A percentile compares a stretch with the other conserved stretches of the same genome.
These are phyloP conservation scores for Podocnemis expansa DNA, from an alignment of 2,113 vertebrate genomes.

Conservation along the genomic window DNA sequence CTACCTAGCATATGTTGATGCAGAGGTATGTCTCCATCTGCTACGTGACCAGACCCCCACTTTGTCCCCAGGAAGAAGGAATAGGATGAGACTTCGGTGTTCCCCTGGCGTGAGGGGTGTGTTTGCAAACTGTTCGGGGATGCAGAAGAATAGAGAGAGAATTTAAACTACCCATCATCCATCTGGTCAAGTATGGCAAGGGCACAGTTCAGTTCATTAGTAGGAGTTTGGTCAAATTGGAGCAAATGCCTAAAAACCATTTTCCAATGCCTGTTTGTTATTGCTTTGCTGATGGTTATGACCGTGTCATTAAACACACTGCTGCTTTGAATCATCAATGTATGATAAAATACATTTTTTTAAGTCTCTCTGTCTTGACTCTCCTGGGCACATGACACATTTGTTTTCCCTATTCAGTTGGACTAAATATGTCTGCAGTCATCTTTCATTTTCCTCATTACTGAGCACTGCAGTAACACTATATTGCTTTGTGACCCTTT, in stretches of 20 bases:
- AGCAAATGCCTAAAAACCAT: neutral
- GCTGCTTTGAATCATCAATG: neutral
- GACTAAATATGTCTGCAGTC: neutral
- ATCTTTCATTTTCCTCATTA: neutral
- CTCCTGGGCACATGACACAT: neutral
- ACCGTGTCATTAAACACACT: neutral
- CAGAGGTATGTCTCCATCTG: neutral
- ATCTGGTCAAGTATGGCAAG: neutral
- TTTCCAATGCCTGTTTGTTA: neutral
- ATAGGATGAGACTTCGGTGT: neutral
- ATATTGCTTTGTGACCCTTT: neutral
- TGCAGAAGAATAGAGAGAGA: rapidly evolving
- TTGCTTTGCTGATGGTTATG: neutral
- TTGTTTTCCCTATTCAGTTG: neutral
- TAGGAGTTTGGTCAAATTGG: neutral
- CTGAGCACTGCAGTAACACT: neutral
- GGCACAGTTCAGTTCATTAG: neutral
- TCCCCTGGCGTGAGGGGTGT: neutral
- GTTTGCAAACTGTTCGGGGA: neutral
- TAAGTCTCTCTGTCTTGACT: neutral
- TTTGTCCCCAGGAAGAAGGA: neutral
- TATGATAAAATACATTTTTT: neutral
- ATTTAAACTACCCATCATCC: rapidly evolving
- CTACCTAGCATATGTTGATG: neutral
- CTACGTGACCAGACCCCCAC: neutral